Conservation (phyloP, 2,113 vertebrate genomes). For the Atlantisia rogersi region DNA sequence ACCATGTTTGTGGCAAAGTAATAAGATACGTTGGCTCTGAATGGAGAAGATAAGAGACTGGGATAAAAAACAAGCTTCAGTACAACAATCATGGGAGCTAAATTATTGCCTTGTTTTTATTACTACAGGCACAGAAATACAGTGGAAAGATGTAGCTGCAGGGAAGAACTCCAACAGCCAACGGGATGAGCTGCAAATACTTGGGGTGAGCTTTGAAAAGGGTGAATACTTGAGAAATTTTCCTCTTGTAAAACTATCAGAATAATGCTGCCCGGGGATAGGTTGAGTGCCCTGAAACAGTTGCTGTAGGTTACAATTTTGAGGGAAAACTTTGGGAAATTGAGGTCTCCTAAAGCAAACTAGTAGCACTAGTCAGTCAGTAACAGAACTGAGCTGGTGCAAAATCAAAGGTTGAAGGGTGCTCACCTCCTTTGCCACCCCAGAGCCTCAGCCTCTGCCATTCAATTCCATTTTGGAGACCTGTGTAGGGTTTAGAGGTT, state of each 20-base stretch:
- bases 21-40: conserved; percentile 68
- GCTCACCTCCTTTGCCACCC: background rate
- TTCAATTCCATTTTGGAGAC: background rate
- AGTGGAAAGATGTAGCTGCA: background rate
- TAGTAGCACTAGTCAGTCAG: background rate
- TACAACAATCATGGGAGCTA: conserved; percentile 29
- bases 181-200: background rate
- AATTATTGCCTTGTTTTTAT: conserved; percentile 63
- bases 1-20: conserved; percentile 69
- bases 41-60: conserved; percentile 67
- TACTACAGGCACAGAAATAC: background rate
- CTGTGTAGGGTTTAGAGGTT: background rate
- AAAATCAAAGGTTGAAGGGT: background rate
- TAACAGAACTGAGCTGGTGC: background rate
- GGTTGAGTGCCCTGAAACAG: background rate
- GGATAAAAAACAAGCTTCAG: conserved; percentile 58
- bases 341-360: background rate
- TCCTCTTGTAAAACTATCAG: background rate
- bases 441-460: background rate
- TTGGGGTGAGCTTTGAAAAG: background rate
- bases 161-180: background rate
- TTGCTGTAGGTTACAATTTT: background rate
- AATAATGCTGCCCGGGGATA: background rate
- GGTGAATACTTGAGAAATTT: background rate
- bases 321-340: background rate